A percentile compares a stretch with the other conserved stretches of the same genome.
Conservation (phyloP, 2,888 invertebrate species). For the Clepsis dumicolana region DNA sequence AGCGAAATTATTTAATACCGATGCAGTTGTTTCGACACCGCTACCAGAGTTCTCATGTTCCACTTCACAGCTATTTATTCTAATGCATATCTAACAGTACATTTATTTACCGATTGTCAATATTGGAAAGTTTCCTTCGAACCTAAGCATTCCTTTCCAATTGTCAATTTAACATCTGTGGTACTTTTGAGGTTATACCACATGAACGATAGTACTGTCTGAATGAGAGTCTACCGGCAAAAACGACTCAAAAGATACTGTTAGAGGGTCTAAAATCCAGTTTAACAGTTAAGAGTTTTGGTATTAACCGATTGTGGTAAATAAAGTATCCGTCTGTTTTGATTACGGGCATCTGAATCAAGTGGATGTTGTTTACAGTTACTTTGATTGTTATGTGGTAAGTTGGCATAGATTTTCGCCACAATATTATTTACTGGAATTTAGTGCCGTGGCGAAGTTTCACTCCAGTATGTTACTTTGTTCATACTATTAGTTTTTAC, state of each 20-base stretch:
- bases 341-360: conserved; percentile 33
- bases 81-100: conserved; percentile 35
- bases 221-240: too few relatives aligned
- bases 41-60: conserved; percentile 31
- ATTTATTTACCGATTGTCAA: conserved; percentile 28
- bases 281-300: neutral
- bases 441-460: conserved; percentile 2
- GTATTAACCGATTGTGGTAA: conserved; percentile 26
- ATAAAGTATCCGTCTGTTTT: conserved; percentile 21
- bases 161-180: conserved; percentile 37
- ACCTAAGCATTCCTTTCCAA: conserved; percentile 10
- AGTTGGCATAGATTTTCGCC: conserved; percentile 39
- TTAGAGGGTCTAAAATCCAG: conserved; percentile 1
- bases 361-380: conserved; percentile 39
- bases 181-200: conserved; percentile 32
- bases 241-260: neutral
- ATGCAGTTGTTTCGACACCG: conserved; percentile 4
- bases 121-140: conserved; percentile 37
- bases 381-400: conserved; percentile 34
- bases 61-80: conserved; percentile 34
- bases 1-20: neutral
- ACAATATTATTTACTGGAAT: conserved; percentile 29
- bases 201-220: conserved; percentile 17
- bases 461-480: neutral
- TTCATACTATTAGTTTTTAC: too few relatives aligned